Percentiles rank a stretch among this genome's conserved stretches.
phyloP scores from a whole-genome alignment of 92 coral and sea anemone genomes.

The Epizoanthus fatuus region DNA sequence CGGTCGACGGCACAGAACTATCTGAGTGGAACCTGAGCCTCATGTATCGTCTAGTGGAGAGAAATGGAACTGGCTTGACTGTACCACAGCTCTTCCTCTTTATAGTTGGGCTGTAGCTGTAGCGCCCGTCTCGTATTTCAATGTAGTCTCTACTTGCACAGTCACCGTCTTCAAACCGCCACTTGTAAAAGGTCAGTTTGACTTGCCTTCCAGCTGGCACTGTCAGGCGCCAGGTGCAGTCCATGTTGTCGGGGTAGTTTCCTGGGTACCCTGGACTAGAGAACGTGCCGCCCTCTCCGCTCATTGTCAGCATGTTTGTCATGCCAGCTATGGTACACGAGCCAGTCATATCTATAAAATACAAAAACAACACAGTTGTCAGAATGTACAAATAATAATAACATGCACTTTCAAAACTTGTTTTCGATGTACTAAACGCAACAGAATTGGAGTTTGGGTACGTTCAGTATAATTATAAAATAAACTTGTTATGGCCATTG shows the following conservation, averaged over 20 bases:
- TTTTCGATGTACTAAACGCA: no score
- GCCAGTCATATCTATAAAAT: neutral
- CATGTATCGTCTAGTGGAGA: neutral
- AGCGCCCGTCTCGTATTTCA: neutral
- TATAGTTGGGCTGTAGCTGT: neutral
- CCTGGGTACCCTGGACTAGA: neutral
- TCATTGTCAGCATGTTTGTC: neutral
- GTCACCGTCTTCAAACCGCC: neutral
- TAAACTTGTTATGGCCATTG: no score
- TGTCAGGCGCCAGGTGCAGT: constrained; percentile 10
- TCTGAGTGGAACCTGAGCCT: constrained; percentile 1
- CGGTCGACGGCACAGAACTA: neutral
- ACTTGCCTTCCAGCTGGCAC: constrained; percentile 1
- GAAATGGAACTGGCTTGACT: neutral
- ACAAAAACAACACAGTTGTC: neutral
- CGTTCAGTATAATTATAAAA: no score
- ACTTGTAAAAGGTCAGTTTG: neutral
- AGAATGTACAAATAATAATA: no score
- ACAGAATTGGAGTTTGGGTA: no score
- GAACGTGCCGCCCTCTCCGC: constrained; percentile 2
- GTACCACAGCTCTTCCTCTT: neutral
- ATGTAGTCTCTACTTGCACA: neutral
- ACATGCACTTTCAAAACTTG: no score
- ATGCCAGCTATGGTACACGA: neutral
- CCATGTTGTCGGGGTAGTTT: constrained; percentile 7